A percentile compares a stretch with the other conserved stretches of the same genome.
Evolutionary conservation across 2,797 vertebrate species (phyloP).

Genomic region (Hirundo rustica): DNA sequence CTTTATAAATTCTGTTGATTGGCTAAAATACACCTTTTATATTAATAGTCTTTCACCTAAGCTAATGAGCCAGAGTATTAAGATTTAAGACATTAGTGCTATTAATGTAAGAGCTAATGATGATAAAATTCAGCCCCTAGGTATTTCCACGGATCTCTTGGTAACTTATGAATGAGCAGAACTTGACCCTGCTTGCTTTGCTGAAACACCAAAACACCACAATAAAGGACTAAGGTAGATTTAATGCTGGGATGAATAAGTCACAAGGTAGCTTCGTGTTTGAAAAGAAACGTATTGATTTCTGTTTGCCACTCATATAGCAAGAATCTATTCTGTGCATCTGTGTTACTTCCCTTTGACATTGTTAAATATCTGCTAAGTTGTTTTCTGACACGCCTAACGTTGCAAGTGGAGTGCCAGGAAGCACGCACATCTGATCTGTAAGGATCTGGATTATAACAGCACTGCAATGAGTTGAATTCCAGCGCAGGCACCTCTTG

Average conservation of each 20-base stretch:
- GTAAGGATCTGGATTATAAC: conserved; percentile 5
- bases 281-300: not conserved
- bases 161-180: conserved; percentile 3
- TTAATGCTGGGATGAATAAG: conserved; percentile 19
- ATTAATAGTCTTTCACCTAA: conserved; percentile 21
- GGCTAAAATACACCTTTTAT: conserved; percentile 35
- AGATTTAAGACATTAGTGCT: conserved; percentile 28
- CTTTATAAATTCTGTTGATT: conserved; percentile 6
- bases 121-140: conserved; percentile 19
- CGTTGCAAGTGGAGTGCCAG: not conserved
- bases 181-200: not conserved
- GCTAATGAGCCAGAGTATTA: conserved; percentile 54
- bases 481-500: conserved; percentile 25
- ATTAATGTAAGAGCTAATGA: conserved; percentile 44
- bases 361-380: conserved; percentile 14
- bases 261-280: not conserved
- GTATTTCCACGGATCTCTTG: not conserved
- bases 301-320: not conserved
- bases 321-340: not conserved
- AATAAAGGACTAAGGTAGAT: not conserved
- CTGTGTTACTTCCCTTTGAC: not conserved
- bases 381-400: not conserved
- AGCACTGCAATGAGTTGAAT: not conserved
- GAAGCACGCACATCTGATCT: not conserved
- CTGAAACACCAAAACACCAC: not conserved